Percentiles rank a stretch among this genome's conserved stretches.
phyloP scores from a whole-genome alignment of 2,113 vertebrate species.

The Heterochromis multidens region DNA sequence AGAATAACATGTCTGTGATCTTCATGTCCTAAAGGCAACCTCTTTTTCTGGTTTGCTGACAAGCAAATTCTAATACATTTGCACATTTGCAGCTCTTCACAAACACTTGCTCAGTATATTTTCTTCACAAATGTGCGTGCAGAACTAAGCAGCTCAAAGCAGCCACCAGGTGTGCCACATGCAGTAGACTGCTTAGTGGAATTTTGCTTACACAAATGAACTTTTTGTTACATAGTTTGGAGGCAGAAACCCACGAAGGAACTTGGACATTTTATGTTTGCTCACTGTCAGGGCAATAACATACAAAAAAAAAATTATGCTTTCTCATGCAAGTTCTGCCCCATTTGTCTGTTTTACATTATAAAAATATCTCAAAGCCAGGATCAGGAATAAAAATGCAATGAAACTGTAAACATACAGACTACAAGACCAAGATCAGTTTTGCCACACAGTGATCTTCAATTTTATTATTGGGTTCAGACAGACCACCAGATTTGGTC shows the following conservation, averaged over 20 bases:
- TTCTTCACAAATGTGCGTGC: not conserved
- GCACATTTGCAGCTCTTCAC: not conserved
- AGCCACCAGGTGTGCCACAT: not conserved
- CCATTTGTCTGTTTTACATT: not conserved
- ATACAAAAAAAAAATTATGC: not conserved
- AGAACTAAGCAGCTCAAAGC: not conserved
- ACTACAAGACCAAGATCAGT: not conserved
- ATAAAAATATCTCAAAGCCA: not conserved
- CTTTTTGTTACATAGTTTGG: not conserved
- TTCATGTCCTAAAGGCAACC: not conserved
- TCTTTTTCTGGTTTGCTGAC: accelerated
- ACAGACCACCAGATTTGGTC: not conserved
- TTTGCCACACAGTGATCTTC: not conserved
- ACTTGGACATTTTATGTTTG: not conserved
- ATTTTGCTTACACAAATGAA: not conserved
- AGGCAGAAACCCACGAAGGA: not conserved
- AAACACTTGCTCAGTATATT: not conserved
- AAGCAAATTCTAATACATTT: not conserved
- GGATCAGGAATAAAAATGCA: not conserved
- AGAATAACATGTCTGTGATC: not conserved
- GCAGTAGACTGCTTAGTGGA: not conserved
- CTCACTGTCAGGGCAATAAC: not conserved
- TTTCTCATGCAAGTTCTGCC: not conserved
- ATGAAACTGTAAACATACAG: not conserved
- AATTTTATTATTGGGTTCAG: not conserved